Percentiles rank a stretch among this genome's conserved stretches.
These are phyloP conservation scores for Coracias cyanogaster DNA, from an alignment of 2,797 vertebrate genomes.

Conservation along the genomic window DNA sequence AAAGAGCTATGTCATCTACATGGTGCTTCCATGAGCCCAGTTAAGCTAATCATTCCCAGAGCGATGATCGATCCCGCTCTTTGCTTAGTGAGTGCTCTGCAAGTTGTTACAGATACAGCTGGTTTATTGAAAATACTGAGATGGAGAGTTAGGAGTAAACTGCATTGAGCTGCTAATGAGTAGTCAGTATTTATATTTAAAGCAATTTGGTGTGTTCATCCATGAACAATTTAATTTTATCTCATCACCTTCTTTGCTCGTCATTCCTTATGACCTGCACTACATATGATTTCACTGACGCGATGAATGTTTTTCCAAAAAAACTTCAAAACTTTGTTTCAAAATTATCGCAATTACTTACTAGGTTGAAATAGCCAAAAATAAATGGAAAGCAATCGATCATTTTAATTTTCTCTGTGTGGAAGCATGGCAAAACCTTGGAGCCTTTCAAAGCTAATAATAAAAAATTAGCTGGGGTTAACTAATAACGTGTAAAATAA, in stretches of 20 bases:
- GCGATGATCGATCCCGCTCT: neutral
- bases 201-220: neutral
- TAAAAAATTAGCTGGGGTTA: constrained; percentile 8
- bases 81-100: neutral
- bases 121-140: constrained; percentile 20
- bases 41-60: neutral
- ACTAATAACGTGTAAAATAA: neutral
- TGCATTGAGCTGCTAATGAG: constrained; percentile 11
- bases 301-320: neutral
- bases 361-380: neutral
- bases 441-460: neutral
- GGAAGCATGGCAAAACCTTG: neutral
- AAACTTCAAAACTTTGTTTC: neutral
- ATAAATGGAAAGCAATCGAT: neutral
- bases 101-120: neutral
- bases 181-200: neutral
- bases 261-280: neutral
- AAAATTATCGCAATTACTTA: neutral
- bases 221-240: neutral
- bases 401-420: neutral
- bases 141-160: neutral
- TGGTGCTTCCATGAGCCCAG: neutral
- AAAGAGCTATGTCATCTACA: constrained; percentile 1
- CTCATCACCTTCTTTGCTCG: neutral
- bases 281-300: neutral